Conservation (phyloP, 2,113 vertebrate species). For the Brachyhypopomus gauderio region DNA sequence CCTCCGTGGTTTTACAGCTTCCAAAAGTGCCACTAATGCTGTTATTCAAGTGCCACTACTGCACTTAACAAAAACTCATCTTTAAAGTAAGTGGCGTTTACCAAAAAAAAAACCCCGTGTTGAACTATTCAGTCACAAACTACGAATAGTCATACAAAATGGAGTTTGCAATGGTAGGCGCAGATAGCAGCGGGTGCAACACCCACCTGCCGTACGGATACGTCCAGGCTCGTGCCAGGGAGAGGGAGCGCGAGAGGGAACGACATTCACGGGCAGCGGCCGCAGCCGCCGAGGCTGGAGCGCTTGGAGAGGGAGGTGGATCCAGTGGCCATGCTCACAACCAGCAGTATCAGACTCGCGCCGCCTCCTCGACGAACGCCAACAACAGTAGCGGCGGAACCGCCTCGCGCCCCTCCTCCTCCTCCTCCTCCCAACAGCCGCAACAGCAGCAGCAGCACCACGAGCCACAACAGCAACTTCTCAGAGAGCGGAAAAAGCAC, state of each 20-base stretch:
- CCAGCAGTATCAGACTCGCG: constrained; percentile 72
- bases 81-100: neutral
- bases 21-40: constrained; percentile 16
- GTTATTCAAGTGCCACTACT: constrained; percentile 30
- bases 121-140: constrained; percentile 14
- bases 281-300: constrained; percentile 70
- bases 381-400: constrained; percentile 70
- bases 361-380: constrained; percentile 71
- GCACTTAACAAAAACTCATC: neutral
- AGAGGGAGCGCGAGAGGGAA: constrained; percentile 84
- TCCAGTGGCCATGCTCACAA: constrained; percentile 41
- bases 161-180: constrained; percentile 98
- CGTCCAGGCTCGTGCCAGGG: constrained; percentile 82
- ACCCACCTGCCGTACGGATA: constrained; percentile 95
- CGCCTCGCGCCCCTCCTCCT: constrained; percentile 68
- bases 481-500: constrained; percentile 75
- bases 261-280: constrained; percentile 80
- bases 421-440: constrained; percentile 65
- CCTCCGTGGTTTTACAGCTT: constrained; percentile 22
- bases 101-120: constrained; percentile 25
- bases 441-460: constrained; percentile 66
- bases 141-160: constrained; percentile 69
- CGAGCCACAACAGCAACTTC: constrained; percentile 71
- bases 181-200: constrained; percentile 92
- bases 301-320: constrained; percentile 62